Conservation (phyloP, 2,888 invertebrate species). For the Lithosia quadra region DNA sequence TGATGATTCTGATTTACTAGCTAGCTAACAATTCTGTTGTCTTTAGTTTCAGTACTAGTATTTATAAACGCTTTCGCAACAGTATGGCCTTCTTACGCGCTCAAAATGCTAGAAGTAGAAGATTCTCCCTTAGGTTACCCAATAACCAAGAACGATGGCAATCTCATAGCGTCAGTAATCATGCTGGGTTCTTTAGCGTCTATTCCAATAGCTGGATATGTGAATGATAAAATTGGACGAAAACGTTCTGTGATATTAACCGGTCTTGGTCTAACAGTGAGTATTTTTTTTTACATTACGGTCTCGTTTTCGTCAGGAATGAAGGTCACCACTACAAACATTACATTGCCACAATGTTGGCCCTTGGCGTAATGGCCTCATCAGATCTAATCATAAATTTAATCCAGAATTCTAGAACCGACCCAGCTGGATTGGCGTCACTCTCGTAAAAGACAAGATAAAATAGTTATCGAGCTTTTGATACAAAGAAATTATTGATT, state of each 20-base stretch:
- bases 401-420: too few relatives aligned
- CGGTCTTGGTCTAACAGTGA: constrained; percentile 52
- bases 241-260: constrained; percentile 52
- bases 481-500: too few relatives aligned
- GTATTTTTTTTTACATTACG: constrained; percentile 21
- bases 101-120: constrained; percentile 44
- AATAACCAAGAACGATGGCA: constrained; percentile 48
- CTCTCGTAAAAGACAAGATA: too few relatives aligned
- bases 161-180: constrained; percentile 53
- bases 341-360: too few relatives aligned
- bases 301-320: too few relatives aligned
- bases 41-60: constrained; percentile 47
- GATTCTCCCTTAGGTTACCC: constrained; percentile 52
- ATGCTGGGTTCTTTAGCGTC: constrained; percentile 55
- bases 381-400: too few relatives aligned
- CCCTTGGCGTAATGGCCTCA: too few relatives aligned
- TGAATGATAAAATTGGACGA: constrained; percentile 55
- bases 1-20: neutral
- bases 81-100: constrained; percentile 61
- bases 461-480: too few relatives aligned
- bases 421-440: too few relatives aligned
- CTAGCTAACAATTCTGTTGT: neutral
- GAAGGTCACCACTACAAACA: too few relatives aligned
- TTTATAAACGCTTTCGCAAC: constrained; percentile 38
- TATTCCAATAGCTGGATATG: constrained; percentile 40